phyloP scores from a whole-genome alignment of 37 sponge, comb jelly and placozoan species.

The Cladorhizidae sp. region DNA sequence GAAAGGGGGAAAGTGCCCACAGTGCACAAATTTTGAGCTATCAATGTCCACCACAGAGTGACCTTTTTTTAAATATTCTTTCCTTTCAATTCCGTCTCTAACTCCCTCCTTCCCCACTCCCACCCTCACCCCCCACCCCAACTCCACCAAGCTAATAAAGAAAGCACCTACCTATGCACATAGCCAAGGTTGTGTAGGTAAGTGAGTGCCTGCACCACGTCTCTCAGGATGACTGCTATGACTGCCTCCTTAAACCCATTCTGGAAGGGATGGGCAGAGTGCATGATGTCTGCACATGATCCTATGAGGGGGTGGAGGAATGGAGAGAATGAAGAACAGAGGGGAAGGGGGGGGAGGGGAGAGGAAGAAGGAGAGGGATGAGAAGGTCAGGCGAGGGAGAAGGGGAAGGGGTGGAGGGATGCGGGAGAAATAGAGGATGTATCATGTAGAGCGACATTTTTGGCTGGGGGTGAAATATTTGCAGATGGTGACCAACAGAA shows the following conservation, averaged over 20 bases:
- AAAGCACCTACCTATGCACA: conserved; percentile 51
- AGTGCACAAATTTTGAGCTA: too few relatives aligned
- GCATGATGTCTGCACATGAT: conserved; percentile 90
- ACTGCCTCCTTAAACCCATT: conserved; percentile 78
- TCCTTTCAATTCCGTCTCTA: too few relatives aligned
- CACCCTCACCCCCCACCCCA: too few relatives aligned
- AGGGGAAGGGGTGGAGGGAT: conserved; percentile 4
- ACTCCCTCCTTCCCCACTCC: too few relatives aligned
- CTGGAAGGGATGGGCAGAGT: conserved; percentile 66
- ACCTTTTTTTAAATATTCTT: too few relatives aligned
- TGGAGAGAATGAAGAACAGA: conserved; percentile 8
- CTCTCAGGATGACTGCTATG: conserved; percentile 64
- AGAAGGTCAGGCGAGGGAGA: background rate
- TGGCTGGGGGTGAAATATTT: too few relatives aligned
- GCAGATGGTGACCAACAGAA: too few relatives aligned
- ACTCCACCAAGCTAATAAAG: background rate
- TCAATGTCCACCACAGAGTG: too few relatives aligned
- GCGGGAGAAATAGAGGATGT: conserved; percentile 8
- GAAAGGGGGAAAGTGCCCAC: too few relatives aligned
- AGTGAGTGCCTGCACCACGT: conserved; percentile 58
- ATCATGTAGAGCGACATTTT: too few relatives aligned
- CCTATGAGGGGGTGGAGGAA: conserved; percentile 27
- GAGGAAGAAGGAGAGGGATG: conserved; percentile 3
- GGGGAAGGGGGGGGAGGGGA: background rate
- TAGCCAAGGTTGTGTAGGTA: conserved; percentile 69